A percentile compares a stretch with the other conserved stretches of the same genome.
Evolutionary conservation across 2,797 vertebrate species (phyloP).

Genomic region (Thunnus albacares): DNA sequence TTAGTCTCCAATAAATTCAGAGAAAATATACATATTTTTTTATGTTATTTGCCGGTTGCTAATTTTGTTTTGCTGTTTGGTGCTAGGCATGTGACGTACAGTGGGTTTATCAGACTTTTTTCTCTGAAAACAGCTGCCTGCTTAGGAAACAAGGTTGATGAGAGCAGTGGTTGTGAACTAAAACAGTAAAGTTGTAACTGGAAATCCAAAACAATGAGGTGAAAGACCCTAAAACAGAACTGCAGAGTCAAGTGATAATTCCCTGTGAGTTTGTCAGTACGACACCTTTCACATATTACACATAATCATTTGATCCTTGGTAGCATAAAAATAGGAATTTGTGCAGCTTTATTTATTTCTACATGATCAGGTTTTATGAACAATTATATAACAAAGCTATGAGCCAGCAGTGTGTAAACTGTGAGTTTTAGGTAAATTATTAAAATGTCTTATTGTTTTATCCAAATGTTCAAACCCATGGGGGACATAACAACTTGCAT

Average conservation of each 20-base stretch:
- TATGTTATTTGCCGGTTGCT: not conserved
- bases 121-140: not conserved
- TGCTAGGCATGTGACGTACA: not conserved
- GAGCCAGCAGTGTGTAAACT: not conserved
- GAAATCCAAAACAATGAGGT: slow-evolving; percentile 5
- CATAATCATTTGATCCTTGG: not conserved
- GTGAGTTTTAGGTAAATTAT: not conserved
- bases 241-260: not conserved
- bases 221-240: not conserved
- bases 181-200: too few species aligned
- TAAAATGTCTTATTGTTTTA: too few species aligned
- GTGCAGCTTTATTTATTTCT: slow-evolving; percentile 4
- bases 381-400: not conserved
- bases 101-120: not conserved
- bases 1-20: too few species aligned
- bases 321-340: not conserved
- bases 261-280: not conserved
- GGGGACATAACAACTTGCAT: not conserved
- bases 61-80: not conserved
- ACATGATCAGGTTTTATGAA: not conserved
- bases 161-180: too few species aligned
- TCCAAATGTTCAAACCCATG: not conserved
- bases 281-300: not conserved
- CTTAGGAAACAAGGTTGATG: too few species aligned
- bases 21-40: not conserved